A percentile compares a stretch with the other conserved stretches of the same genome.
Conservation (phyloP, 1,140 invertebrate species). For the Diachasmimorpha longicaudata region DNA sequence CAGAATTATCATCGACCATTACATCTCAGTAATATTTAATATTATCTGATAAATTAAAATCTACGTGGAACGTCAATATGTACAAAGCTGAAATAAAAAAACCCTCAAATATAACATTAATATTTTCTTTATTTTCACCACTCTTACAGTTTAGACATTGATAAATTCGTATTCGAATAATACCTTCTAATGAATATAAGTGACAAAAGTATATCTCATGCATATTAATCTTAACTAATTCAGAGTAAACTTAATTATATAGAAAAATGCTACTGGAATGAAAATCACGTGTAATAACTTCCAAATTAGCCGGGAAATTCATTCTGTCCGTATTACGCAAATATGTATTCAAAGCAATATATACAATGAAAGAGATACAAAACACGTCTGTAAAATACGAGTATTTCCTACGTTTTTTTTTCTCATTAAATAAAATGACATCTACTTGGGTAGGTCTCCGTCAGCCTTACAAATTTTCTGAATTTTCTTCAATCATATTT, state of each 20-base stretch:
- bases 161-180: conserved; percentile 24
- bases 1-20: conserved; percentile 39
- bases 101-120: not conserved
- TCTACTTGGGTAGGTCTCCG: not conserved
- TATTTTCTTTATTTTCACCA: conserved; percentile 37
- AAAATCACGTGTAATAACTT: not conserved
- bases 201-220: not conserved
- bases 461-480: not conserved
- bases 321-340: not conserved
- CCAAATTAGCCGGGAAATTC: not conserved
- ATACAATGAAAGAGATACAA: not conserved
- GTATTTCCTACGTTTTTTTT: not conserved
- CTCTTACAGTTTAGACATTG: conserved; percentile 35
- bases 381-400: not conserved
- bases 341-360: not conserved
- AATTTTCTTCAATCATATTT: not conserved
- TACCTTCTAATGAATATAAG: not conserved
- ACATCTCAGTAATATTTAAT: conserved; percentile 26
- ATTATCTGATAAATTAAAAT: not conserved
- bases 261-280: not conserved
- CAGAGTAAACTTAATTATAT: not conserved
- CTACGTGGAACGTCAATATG: no score
- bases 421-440: not conserved
- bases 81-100: no score
- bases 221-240: not conserved